Conservation (phyloP, 2,888 invertebrate species). For the Macrosoma leucophasiata region DNA sequence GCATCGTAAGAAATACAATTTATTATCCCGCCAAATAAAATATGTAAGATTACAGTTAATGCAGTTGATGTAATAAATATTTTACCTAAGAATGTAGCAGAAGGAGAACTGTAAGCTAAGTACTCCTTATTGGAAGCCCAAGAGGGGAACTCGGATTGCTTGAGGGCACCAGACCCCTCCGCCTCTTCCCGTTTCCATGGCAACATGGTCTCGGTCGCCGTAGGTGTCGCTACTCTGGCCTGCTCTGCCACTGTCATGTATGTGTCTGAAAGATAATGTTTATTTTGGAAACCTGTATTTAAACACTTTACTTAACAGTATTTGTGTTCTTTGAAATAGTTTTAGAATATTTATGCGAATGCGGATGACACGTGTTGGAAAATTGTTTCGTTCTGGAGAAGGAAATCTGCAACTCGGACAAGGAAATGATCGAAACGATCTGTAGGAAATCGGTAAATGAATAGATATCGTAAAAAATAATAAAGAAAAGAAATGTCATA, state of each 20-base stretch:
- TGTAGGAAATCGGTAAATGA: no score
- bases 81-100: conserved; percentile 91
- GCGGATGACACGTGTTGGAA: no score
- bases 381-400: no score
- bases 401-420: no score
- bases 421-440: no score
- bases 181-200: conserved; percentile 95
- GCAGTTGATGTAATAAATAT: neutral
- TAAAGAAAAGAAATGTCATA: no score
- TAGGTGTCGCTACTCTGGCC: conserved; percentile 88
- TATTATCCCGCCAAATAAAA: neutral
- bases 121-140: conserved; percentile 98
- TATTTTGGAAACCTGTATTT: conserved; percentile 9
- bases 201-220: conserved; percentile 91
- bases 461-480: no score
- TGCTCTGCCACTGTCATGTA: conserved; percentile 77
- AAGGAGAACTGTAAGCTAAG: conserved; percentile 92
- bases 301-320: no score
- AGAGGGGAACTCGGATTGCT: conserved; percentile 93
- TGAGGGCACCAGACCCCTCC: conserved; percentile 79
- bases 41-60: neutral
- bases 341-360: no score
- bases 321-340: no score
- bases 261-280: conserved; percentile 40
- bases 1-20: no score